Evolutionary conservation across 2,113 vertebrate species (phyloP), one percentile per base, ranked within the genome.

Genomic region (Nannospalax galili): DNA sequence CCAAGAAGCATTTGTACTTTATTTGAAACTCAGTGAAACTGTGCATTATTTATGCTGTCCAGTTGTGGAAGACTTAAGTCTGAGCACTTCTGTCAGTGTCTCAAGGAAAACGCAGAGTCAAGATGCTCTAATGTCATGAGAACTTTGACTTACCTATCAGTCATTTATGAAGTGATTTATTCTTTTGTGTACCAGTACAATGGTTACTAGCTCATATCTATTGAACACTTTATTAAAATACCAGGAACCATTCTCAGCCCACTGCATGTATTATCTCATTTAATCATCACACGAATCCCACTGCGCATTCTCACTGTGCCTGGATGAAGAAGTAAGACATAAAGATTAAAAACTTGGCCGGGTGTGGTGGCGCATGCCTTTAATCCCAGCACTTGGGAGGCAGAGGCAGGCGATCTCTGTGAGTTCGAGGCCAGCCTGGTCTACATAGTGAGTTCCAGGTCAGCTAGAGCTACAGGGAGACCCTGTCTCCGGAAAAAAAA

Each of bases 1-100:
- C 22, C 48, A 88, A 91, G 67, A 92, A 80, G 2, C 92, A 79
- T 32, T 88, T 80, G 22, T 72, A 79, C 0, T 92, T 95, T 79
- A 42, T 80, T 40, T 94, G 73, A 90, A 92, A 62, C 90, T 80
- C 92, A 81, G 62, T 64, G 84, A 84, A 94, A 56, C 35, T 10
- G 26, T 30, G 11, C 24, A 42, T 69, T 26, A 14, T 84, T 9
- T 73, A 11, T 86, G 32, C 84, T 84, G 52, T 45, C 52, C 69
- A 69, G 40, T 45, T 88, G 26, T 85, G 7, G 32, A 74, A 92
- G 19, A 40, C 58, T 88, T 79, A 62, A n/a, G 64, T 91, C n/a
- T 92, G 60, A 26, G 92, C 88, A 78, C 64, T 90, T 89, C 26
- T 86, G 48, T 70, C 28, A 35, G 6, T 72, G 56, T 77, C 17